A percentile compares a stretch with the other conserved stretches of the same genome.
Evolutionary conservation across 2,888 invertebrate genomes (phyloP).

Genomic region (Sphecodes monilicornis): DNA sequence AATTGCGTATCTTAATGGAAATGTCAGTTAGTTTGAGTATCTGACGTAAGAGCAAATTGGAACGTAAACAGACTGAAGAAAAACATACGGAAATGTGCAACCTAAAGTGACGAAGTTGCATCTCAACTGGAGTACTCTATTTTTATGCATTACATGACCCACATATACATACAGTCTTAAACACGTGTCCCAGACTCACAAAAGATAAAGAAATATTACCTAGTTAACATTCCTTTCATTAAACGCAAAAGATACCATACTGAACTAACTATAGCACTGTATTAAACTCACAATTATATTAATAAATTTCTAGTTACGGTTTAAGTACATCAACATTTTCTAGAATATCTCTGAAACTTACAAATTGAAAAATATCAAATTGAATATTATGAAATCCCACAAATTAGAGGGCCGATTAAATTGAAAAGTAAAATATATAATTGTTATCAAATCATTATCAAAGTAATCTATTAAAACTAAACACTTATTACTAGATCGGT

Average conservation of each 20-base stretch:
- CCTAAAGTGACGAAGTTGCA: conserved; percentile 8
- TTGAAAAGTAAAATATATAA: no score
- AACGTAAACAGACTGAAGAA: background rate
- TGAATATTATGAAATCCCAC: no score
- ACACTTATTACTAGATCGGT: background rate
- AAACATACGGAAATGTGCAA: conserved; percentile 16
- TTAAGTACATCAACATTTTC: background rate
- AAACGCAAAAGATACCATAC: background rate
- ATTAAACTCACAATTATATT: background rate
- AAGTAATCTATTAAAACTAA: no score
- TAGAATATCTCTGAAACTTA: background rate
- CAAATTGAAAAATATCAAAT: background rate
- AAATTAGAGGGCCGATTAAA: no score
- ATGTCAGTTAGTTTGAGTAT: background rate
- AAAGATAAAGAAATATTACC: background rate
- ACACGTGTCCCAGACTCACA: background rate
- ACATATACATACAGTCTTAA: background rate
- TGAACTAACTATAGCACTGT: background rate
- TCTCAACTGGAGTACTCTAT: conserved; percentile 22
- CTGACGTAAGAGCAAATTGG: background rate
- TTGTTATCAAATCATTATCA: no score
- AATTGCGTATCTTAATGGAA: background rate
- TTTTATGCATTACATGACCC: conserved; percentile 27
- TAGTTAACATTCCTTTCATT: background rate
- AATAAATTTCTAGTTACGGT: background rate